These are phyloP conservation scores for Prunella strophiata DNA, from an alignment of 2,797 vertebrate species.

Conservation along the genomic window DNA sequence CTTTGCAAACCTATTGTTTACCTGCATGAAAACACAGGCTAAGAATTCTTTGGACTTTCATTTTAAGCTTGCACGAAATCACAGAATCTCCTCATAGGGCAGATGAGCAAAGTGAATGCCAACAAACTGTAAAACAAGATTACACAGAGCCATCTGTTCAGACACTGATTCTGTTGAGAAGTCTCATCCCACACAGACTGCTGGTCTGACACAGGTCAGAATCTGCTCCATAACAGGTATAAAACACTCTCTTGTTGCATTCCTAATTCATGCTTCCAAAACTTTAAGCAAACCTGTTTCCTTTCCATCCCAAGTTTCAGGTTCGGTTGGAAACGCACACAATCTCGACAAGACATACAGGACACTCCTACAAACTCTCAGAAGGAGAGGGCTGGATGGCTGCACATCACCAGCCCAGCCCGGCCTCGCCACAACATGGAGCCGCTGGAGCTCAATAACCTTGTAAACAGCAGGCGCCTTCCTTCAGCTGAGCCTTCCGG, in stretches of 20 bases:
- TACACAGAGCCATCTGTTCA: slow-evolving; percentile 20
- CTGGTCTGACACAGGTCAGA: not conserved
- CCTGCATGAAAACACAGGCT: not conserved
- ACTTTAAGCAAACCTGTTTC: not conserved
- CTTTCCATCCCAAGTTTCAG: not conserved
- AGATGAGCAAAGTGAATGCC: not conserved
- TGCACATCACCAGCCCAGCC: not conserved
- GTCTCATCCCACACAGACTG: not conserved
- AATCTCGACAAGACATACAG: rapidly evolving
- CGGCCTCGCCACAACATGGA: not conserved
- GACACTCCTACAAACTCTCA: too few relatives aligned
- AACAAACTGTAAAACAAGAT: slow-evolving; percentile 11
- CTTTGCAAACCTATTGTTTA: not conserved
- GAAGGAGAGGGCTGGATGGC: not conserved
- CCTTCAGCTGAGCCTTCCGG: not conserved
- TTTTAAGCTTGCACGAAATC: not conserved
- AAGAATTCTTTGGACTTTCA: not conserved
- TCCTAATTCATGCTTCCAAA: not conserved
- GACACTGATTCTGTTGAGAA: not conserved
- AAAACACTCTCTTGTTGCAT: not conserved
- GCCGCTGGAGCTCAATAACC: not conserved
- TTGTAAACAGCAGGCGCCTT: not conserved
- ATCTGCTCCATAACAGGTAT: not conserved
- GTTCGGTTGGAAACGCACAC: not conserved
- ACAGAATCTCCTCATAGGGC: not conserved